A percentile compares a stretch with the other conserved stretches of the same genome.
These are phyloP conservation scores for Holcopasites calliopsidis DNA, from an alignment of 1,140 invertebrate species.

Conservation along the genomic window DNA sequence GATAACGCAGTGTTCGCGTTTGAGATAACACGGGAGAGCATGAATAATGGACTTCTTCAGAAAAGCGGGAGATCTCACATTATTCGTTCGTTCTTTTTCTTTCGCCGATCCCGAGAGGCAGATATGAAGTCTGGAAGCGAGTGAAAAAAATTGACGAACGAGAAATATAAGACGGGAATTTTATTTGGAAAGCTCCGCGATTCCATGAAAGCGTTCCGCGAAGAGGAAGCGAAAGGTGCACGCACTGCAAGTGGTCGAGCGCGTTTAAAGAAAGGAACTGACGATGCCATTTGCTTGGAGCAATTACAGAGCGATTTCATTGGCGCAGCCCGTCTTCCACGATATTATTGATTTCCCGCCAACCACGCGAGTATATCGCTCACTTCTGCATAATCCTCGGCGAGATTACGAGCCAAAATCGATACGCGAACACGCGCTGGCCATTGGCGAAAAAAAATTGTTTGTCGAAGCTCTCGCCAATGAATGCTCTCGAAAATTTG, in stretches of 20 bases:
- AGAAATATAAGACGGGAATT: neutral
- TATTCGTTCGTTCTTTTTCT: too few relatives aligned
- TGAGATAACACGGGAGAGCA: neutral
- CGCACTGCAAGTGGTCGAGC: neutral
- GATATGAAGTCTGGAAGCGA: neutral
- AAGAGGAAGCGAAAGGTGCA: neutral
- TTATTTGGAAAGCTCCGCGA: too few relatives aligned
- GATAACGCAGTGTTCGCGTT: neutral
- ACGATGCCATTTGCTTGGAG: too few relatives aligned
- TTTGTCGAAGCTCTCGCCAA: neutral
- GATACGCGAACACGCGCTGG: conserved; percentile 1
- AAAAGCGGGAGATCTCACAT: neutral
- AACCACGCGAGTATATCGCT: conserved; percentile 23
- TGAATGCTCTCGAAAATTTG: neutral
- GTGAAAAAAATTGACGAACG: neutral
- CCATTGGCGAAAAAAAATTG: conserved; percentile 28
- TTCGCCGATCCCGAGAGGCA: neutral
- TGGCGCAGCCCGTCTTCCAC: conserved; percentile 18
- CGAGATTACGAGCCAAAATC: conserved; percentile 45
- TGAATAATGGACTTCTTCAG: neutral
- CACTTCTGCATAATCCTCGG: conserved; percentile 39
- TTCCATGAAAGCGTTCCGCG: neutral
- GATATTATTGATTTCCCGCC: conserved; percentile 35
- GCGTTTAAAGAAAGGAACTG: too few relatives aligned
- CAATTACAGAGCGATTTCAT: conserved; percentile 20